These are phyloP conservation scores for Onychostruthus taczanowskii DNA, from an alignment of 2,113 vertebrate genomes.

Conservation along the genomic window DNA sequence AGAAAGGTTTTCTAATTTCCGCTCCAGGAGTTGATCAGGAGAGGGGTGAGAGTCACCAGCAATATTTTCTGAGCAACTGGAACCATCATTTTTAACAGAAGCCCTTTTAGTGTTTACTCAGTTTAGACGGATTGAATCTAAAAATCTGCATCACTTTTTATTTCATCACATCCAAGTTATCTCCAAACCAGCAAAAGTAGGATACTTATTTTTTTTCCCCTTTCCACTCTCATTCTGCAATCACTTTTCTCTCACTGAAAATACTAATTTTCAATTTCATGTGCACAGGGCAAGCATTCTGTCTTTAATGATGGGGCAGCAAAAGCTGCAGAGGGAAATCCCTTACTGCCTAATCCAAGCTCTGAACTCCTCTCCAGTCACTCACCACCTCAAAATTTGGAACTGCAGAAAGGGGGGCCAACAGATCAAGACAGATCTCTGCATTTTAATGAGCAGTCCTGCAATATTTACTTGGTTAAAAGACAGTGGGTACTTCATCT, in stretches of 20 bases:
- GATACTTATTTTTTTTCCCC: background rate
- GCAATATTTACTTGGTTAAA: slow-evolving; percentile 28
- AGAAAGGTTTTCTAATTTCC: background rate
- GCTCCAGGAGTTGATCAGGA: background rate
- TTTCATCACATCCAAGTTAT: background rate
- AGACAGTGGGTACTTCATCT: slow-evolving; percentile 21
- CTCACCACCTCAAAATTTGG: background rate
- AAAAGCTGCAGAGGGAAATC: background rate
- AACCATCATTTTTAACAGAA: background rate
- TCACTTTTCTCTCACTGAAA: background rate
- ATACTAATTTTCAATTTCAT: background rate
- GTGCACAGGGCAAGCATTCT: background rate
- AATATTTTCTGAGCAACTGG: background rate
- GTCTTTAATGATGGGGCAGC: background rate
- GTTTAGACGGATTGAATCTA: background rate
- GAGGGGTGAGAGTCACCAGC: background rate
- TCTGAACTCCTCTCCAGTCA: background rate
- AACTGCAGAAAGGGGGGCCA: background rate
- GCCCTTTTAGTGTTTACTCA: background rate
- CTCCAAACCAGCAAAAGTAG: background rate
- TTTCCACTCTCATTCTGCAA: background rate
- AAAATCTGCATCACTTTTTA: background rate
- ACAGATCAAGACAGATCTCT: background rate
- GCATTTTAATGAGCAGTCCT: slow-evolving; percentile 22
- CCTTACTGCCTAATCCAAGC: background rate